phyloP scores from a whole-genome alignment of 1,140 invertebrate species.

The Ooceraea biroi region DNA sequence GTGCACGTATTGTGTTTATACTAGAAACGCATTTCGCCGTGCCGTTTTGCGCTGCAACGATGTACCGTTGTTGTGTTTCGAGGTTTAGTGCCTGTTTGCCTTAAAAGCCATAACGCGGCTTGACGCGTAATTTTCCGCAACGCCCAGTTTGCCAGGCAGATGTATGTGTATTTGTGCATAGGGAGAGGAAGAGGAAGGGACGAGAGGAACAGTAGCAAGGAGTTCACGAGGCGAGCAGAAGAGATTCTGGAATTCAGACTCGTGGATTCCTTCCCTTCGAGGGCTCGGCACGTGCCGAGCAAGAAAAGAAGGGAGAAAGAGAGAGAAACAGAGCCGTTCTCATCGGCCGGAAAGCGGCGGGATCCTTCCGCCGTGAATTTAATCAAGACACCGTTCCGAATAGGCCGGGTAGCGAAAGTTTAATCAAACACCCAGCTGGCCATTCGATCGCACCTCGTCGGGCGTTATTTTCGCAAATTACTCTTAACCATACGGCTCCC shows the following conservation, averaged over 20 bases:
- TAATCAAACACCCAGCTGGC: slow-evolving; percentile 57
- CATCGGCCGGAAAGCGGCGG: not conserved
- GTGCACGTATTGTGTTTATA: slow-evolving; percentile 42
- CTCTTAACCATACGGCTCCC: not conserved
- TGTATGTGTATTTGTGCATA: not conserved
- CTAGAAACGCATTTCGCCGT: slow-evolving; percentile 41
- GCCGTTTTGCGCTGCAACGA: not conserved
- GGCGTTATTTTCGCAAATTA: slow-evolving; percentile 56
- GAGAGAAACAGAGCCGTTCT: not conserved
- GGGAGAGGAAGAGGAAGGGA: too few species aligned
- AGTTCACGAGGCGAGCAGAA: not conserved
- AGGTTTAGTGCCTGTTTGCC: slow-evolving; percentile 55
- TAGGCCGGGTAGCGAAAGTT: slow-evolving; percentile 47
- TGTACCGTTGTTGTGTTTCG: slow-evolving; percentile 25
- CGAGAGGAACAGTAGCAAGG: too few species aligned
- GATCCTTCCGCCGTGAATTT: slow-evolving; percentile 26
- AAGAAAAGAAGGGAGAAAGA: too few species aligned
- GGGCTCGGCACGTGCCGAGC: slow-evolving; percentile 14
- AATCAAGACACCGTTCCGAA: slow-evolving; percentile 17
- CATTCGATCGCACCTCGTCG: slow-evolving; percentile 27
- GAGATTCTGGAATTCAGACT: not conserved
- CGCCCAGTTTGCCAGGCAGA: slow-evolving; percentile 42
- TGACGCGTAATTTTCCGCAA: slow-evolving; percentile 61
- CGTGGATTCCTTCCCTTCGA: slow-evolving; percentile 34
- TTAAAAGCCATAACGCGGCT: slow-evolving; percentile 56